Base-by-base conservation (phyloP, 2,797 vertebrate genomes). In the Furcifer pardalis region DNA sequence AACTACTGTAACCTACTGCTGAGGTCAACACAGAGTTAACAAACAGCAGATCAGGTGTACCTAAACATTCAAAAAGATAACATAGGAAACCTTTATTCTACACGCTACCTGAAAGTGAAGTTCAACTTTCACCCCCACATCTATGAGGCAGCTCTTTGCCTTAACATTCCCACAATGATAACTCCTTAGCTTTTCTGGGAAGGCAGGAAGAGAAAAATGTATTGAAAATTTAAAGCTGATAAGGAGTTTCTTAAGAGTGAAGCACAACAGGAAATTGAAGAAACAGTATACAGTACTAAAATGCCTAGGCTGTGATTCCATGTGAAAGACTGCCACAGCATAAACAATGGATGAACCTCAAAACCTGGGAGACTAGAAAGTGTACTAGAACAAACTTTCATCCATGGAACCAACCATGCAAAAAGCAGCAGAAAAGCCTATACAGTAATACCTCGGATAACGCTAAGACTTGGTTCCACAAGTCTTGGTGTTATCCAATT, bases 71-170 rank as follows among this genome's bases (percentile, higher is more conserved):
- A 62, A 13, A 78, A 77, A 46, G 42, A n/a, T 49, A n/a, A 78
- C n/a, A 17, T 42, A 44, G n/a, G 12, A 59, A 77, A 73, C 52
- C 44, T 75, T 80, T 15, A 32, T 19, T 60, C 81, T 59, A n/a
- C 1, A 78, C 37, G 84, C 74, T 8, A 30, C 32, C 42, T 4
- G 32, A 69, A 40, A 21, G 30, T 79, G 40, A 82, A 49, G 77
- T 84, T 46, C 21, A 59, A 10, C 27, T 27, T 46, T 83, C 87
- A n/a, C 77, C 15, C 9, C 83, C 52, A 62, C 79, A 84, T 83
- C n/a, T 7, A 86, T 32, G 82, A 84, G 42, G 21, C 15, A 3
- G 1, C 79, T 44, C 44, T 87, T 85, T 66, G 27, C 19, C 15
- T 86, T 63, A 69, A 68, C 4, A 82, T 69, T 86, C 4, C 74